A percentile compares a stretch with the other conserved stretches of the same genome.
These are phyloP conservation scores for Drosophila glabriapex DNA, from an alignment of 2,888 invertebrate species.

Conservation along the genomic window DNA sequence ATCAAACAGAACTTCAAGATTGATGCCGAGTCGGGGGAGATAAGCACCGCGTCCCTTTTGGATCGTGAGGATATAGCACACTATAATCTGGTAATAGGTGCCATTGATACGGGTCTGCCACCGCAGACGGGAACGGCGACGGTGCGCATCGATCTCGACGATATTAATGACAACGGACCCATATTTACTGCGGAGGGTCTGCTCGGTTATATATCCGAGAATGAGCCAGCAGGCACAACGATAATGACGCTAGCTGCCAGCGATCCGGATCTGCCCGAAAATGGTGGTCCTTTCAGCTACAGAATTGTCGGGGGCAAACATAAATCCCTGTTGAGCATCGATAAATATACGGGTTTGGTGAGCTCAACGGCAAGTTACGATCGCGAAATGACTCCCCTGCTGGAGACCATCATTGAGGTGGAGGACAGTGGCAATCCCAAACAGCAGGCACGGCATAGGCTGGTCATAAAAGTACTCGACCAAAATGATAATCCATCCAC, in stretches of 20 bases:
- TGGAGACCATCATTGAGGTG: conserved; percentile 92
- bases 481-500: conserved; percentile 96
- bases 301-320: conserved; percentile 92
- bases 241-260: conserved; percentile 94
- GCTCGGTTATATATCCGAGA: conserved; percentile 93
- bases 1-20: conserved; percentile 93
- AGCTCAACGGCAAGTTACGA: conserved; percentile 92
- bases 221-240: conserved; percentile 93
- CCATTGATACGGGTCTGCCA: conserved; percentile 94
- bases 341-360: conserved; percentile 92
- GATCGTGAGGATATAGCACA: conserved; percentile 92
- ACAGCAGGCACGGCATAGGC: conserved; percentile 92
- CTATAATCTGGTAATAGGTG: conserved; percentile 93
- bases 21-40: conserved; percentile 93
- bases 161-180: conserved; percentile 98
- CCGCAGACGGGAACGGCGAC: conserved; percentile 96
- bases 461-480: conserved; percentile 92
- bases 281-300: conserved; percentile 96
- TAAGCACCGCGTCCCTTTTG: conserved; percentile 90
- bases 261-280: conserved; percentile 95
- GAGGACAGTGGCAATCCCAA: conserved; percentile 94
- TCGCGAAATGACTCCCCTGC: conserved; percentile 91
- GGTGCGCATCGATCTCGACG: conserved; percentile 92
- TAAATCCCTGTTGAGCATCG: conserved; percentile 90
- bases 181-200: conserved; percentile 90